These are phyloP conservation scores for Eupristina koningsbergeri DNA, from an alignment of 1,140 invertebrate species.

Conservation along the genomic window DNA sequence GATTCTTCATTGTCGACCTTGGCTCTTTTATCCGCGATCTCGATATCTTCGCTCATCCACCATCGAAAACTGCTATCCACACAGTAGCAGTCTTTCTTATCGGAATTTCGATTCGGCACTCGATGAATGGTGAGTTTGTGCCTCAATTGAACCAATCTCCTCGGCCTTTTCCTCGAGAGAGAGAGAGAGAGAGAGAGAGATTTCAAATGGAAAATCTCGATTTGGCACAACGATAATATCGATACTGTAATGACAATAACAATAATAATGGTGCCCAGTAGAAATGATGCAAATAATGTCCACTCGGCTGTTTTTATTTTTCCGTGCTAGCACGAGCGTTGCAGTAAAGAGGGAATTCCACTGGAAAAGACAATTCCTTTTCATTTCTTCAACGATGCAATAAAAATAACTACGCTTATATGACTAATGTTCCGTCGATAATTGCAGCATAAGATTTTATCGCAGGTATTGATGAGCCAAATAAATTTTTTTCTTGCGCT, in stretches of 20 bases:
- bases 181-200: too few relatives aligned
- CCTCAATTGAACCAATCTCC: background rate
- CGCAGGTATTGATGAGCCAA: background rate
- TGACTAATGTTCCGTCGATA: background rate
- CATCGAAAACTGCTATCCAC: background rate
- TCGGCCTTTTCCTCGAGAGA: background rate
- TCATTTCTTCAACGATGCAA: background rate
- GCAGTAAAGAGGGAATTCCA: background rate
- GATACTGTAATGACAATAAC: background rate
- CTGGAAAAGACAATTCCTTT: background rate
- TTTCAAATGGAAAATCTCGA: background rate
- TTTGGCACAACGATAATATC: too few relatives aligned
- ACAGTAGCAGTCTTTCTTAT: conserved; percentile 29
- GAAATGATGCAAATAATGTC: background rate
- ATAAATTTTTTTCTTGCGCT: background rate
- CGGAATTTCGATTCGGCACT: conserved; percentile 57
- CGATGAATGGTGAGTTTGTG: conserved; percentile 62
- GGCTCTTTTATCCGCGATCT: conserved; percentile 23
- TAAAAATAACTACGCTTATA: background rate
- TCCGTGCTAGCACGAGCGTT: background rate
- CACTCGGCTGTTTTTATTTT: background rate
- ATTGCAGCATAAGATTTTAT: background rate
- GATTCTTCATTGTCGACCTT: conserved; percentile 30
- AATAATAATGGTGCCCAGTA: too few relatives aligned
- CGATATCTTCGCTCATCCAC: conserved; percentile 2